Conservation (phyloP, 2,888 invertebrate species). For the Machimus atricapillus region DNA sequence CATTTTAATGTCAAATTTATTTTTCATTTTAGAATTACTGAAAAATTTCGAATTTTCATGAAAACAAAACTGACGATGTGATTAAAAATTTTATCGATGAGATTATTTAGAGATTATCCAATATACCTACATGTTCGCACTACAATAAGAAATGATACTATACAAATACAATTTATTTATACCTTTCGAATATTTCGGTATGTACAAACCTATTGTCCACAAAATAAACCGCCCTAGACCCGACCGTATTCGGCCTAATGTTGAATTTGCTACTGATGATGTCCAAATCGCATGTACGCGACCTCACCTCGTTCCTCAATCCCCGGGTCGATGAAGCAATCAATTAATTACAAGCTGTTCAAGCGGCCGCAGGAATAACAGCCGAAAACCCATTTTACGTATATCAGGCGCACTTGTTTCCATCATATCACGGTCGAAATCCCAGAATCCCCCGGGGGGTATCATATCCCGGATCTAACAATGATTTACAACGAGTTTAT, state of each 20-base stretch:
- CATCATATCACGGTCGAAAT: neutral
- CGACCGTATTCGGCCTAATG: neutral
- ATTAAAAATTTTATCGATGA: too few species aligned
- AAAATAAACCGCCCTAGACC: neutral
- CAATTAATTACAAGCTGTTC: neutral
- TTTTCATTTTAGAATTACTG: too few species aligned
- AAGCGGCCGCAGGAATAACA: neutral
- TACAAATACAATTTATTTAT: too few species aligned
- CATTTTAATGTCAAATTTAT: too few species aligned
- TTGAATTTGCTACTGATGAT: neutral
- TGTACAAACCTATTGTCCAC: too few species aligned
- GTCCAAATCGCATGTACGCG: neutral
- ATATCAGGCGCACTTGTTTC: neutral
- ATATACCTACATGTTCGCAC: too few species aligned
- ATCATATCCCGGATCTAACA: constrained; percentile 1
- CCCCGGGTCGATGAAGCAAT: neutral
- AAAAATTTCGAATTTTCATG: too few species aligned
- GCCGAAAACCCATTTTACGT: neutral
- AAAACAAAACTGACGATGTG: too few species aligned
- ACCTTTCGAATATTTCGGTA: too few species aligned
- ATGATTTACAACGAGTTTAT: constrained; percentile 31
- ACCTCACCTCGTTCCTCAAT: neutral
- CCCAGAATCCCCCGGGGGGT: neutral
- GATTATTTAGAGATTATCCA: too few species aligned
- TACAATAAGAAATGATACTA: too few species aligned